phyloP scores from a whole-genome alignment of 2,797 vertebrate species.

The Lagorchestes hirsutus region DNA sequence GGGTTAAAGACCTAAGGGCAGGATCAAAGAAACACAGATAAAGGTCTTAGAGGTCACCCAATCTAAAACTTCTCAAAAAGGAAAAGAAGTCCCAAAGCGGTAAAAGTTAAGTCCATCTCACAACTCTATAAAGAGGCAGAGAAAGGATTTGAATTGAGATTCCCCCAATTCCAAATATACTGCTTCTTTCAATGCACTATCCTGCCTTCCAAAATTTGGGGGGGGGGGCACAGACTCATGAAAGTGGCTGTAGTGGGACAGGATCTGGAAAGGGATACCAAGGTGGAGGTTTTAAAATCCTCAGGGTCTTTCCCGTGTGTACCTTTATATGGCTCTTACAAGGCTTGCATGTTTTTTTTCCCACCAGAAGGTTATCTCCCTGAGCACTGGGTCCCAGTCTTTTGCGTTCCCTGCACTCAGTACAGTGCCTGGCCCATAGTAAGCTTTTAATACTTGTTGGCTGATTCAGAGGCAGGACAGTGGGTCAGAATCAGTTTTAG shows the following conservation, averaged over 20 bases:
- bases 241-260: rapidly evolving
- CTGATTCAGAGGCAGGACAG: not conserved
- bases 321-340: not conserved
- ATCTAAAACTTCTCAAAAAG: not conserved
- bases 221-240: not conserved
- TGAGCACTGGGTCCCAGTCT: not conserved
- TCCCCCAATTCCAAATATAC: not conserved
- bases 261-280: not conserved
- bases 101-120: not conserved
- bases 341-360: not conserved
- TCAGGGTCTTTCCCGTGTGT: not conserved
- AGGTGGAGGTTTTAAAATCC: not conserved
- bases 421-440: not conserved
- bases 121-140: not conserved
- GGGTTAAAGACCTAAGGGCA: not conserved
- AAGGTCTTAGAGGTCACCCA: not conserved
- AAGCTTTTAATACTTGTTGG: not conserved
- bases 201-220: too few species aligned
- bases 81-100: not conserved
- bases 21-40: not conserved
- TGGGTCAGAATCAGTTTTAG: not conserved
- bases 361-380: not conserved
- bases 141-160: not conserved
- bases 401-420: not conserved
- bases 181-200: not conserved